phyloP scores from a whole-genome alignment of 53 echinoderm and acorn worm genomes.

The Hippasteria phrygiana region DNA sequence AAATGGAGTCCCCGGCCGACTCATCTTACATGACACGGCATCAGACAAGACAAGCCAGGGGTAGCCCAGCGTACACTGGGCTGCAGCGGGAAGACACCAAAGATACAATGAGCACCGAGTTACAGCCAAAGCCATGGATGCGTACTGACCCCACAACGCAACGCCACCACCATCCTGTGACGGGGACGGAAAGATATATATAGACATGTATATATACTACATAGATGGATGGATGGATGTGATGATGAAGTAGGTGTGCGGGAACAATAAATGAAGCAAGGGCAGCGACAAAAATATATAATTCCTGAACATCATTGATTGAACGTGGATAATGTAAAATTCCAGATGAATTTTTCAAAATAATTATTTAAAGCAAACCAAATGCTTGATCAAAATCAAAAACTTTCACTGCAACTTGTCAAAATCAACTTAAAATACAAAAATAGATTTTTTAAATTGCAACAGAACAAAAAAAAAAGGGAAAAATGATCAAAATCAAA shows the following conservation, averaged over 20 bases:
- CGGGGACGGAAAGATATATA: not conserved
- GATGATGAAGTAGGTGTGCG: not conserved
- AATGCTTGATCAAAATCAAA: too few relatives aligned
- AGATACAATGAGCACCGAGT: constrained; percentile 70
- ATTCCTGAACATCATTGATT: too few relatives aligned
- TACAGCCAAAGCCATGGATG: constrained; percentile 68
- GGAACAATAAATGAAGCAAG: not conserved
- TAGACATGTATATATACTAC: not conserved
- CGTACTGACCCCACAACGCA: constrained; percentile 93
- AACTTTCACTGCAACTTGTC: too few relatives aligned
- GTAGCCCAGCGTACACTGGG: constrained; percentile 65
- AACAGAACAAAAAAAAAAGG: too few relatives aligned
- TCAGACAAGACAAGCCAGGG: constrained; percentile 73
- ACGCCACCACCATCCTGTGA: constrained; percentile 77
- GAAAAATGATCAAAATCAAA: too few relatives aligned
- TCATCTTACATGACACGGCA: constrained; percentile 70
- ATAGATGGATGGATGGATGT: not conserved
- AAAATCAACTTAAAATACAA: too few relatives aligned
- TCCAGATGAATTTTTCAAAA: too few relatives aligned
- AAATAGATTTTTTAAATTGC: too few relatives aligned
- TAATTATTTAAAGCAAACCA: too few relatives aligned
- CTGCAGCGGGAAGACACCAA: constrained; percentile 67
- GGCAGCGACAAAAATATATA: not conserved
- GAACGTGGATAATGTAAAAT: too few relatives aligned
- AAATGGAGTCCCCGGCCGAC: constrained; percentile 42